Base-by-base conservation (phyloP, 2,113 vertebrate genomes). In the Mellivora capensis region DNA sequence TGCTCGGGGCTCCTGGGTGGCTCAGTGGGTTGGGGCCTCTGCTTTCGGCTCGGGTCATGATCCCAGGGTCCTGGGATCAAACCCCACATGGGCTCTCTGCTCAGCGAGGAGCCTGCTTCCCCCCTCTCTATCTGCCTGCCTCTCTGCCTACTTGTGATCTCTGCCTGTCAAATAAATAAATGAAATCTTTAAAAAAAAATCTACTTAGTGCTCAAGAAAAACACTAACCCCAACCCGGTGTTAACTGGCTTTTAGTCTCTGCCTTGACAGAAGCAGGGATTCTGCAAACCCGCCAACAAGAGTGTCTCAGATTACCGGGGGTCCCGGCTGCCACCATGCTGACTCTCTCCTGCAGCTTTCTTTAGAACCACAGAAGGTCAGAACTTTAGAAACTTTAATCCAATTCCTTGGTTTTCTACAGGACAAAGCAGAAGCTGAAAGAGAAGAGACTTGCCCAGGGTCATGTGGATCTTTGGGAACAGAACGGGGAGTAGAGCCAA, bases 221-320 rank as follows among this genome's bases (percentile, higher is more conserved):
- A n/a, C 27, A 85, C 44, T 57, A 27, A 52, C 39, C 27, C n/a
- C 39, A 57, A 83, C 27, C 23, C 6, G 29, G 27, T 27, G 23
- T 91, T 88, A 96, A 91, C 52, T 91, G 93, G 37, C 29, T 93
- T 64, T 59, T 77, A 94, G 52, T 72, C 82, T 85, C 85, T 86
- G 59, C 64, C 54, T 44, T 80, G 29, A 49, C 11, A 77, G 20
- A n/a, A 92, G 11, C 44, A 20, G n/a, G 20, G 18, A n/a, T 44
- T 89, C 71, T 47, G 3, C 34, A 18, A n/a, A 59, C 13, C 47
- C 14, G 14, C 18, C 42, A 37, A 18, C 10, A 31, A 25, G 57
- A n/a, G 3, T 39, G 39, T 77, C 91, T 37, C 31, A 21, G 34
- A 85, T 62, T 84, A 74, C 42, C 7, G 12, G 20, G 42, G 20